These are phyloP conservation scores for Perca flavescens DNA, from an alignment of 2,113 vertebrate genomes.

Conservation along the genomic window DNA sequence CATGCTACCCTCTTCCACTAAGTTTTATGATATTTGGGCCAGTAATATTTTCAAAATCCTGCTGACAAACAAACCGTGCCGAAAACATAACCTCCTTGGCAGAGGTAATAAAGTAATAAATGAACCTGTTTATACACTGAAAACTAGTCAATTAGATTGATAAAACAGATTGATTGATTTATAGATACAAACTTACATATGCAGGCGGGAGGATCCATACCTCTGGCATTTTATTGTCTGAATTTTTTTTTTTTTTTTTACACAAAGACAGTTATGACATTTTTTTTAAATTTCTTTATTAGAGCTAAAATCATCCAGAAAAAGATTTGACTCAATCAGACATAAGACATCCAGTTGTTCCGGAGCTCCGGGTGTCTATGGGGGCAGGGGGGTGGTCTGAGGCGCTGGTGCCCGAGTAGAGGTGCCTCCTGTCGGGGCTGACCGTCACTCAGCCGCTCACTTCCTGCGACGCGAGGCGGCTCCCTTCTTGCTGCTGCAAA, in stretches of 20 bases:
- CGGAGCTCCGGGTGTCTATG: not conserved
- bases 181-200: not conserved
- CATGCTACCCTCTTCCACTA: too few species aligned
- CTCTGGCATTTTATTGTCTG: slow-evolving; percentile 43
- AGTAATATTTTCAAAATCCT: too few species aligned
- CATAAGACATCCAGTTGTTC: slow-evolving; percentile 26
- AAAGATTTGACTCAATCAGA: slow-evolving; percentile 32
- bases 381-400: not conserved
- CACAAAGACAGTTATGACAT: slow-evolving; percentile 43
- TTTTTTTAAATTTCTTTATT: slow-evolving; percentile 34
- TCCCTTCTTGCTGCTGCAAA: slow-evolving; percentile 95
- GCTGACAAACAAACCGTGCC: too few species aligned
- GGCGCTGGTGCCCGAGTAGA: slow-evolving; percentile 5
- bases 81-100: too few species aligned
- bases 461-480: slow-evolving; percentile 94
- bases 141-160: slow-evolving; percentile 27
- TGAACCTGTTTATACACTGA: not conserved
- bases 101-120: too few species aligned
- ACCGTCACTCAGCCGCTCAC: slow-evolving; percentile 76
- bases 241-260: slow-evolving; percentile 57
- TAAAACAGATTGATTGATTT: not conserved
- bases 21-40: too few species aligned
- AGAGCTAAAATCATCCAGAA: slow-evolving; percentile 37
- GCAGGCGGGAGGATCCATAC: slow-evolving; percentile 19
- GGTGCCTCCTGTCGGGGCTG: slow-evolving; percentile 22